A percentile compares a stretch with the other conserved stretches of the same genome.
Conservation (phyloP, 2,888 invertebrate species). For the Sycophila texana region DNA sequence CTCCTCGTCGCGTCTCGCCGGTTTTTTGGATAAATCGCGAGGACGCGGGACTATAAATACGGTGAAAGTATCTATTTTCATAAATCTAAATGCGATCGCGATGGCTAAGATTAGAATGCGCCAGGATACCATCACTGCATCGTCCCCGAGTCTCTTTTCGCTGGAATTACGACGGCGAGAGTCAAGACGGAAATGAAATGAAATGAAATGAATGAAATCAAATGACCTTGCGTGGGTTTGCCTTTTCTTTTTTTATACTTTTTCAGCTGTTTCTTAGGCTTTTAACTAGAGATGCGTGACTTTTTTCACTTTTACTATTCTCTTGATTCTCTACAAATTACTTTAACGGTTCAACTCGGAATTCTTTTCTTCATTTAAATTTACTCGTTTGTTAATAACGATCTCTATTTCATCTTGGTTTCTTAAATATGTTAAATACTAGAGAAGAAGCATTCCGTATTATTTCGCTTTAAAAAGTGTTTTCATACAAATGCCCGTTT, state of each 20-base stretch:
- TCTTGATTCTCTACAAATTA: too few relatives aligned
- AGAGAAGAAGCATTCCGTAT: too few relatives aligned
- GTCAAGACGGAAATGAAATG: slow-evolving; percentile 16
- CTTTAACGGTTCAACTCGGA: too few relatives aligned
- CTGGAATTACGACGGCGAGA: not conserved
- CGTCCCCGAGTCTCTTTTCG: slow-evolving; percentile 1
- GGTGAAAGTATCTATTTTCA: slow-evolving; percentile 47
- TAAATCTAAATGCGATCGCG: slow-evolving; percentile 45
- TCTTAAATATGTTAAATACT: too few relatives aligned
- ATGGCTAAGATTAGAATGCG: slow-evolving; percentile 37
- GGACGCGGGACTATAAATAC: slow-evolving; percentile 44
- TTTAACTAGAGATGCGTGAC: not conserved
- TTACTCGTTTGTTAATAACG: too few relatives aligned
- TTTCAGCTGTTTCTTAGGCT: not conserved
- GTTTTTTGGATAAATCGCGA: not conserved
- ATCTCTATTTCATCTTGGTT: too few relatives aligned
- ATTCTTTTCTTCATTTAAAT: too few relatives aligned
- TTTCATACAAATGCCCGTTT: too few relatives aligned
- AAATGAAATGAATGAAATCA: slow-evolving; percentile 35
- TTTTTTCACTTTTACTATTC: too few relatives aligned
- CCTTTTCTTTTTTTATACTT: not conserved
- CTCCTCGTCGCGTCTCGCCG: not conserved
- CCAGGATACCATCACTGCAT: slow-evolving; percentile 22
- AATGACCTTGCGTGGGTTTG: not conserved
- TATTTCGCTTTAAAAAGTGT: too few relatives aligned